These are phyloP conservation scores for Aphyosemion australe DNA, from an alignment of 2,113 vertebrate species.

Conservation along the genomic window DNA sequence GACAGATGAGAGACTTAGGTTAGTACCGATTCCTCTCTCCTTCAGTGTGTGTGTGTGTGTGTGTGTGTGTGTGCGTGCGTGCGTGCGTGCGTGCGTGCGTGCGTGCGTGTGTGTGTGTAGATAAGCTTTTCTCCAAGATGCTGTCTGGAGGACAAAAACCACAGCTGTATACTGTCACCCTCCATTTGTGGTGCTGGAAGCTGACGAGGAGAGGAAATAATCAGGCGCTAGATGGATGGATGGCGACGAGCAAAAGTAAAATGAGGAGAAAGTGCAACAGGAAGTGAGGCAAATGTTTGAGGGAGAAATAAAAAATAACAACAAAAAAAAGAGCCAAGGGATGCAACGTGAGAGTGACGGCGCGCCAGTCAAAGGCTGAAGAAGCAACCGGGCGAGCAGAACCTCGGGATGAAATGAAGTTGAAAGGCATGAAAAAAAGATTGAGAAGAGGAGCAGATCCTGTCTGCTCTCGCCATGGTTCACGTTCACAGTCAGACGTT, in stretches of 20 bases:
- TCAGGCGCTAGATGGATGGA: not conserved
- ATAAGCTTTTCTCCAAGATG: conserved; percentile 53
- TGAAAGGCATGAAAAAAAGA: conserved; percentile 21
- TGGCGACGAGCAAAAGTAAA: not conserved
- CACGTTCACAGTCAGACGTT: conserved; percentile 60
- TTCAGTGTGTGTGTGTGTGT: conserved; percentile 5
- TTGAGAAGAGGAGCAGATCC: conserved; percentile 35
- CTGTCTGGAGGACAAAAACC: conserved; percentile 60
- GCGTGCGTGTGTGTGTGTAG: conserved; percentile 16
- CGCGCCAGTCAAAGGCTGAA: conserved; percentile 9
- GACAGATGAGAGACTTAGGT: conserved; percentile 58
- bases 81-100: no score
- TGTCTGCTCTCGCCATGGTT: conserved; percentile 30
- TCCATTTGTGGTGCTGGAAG: conserved; percentile 54
- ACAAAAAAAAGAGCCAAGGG: conserved; percentile 7
- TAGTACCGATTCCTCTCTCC: conserved; percentile 25
- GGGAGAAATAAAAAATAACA: conserved; percentile 5
- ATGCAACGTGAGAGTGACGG: conserved; percentile 14
- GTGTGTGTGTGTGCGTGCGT: not conserved
- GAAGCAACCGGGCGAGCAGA: conserved; percentile 17
- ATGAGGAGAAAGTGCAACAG: conserved; percentile 2
- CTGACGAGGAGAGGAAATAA: conserved; percentile 3
- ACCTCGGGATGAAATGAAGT: conserved; percentile 36
- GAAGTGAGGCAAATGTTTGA: conserved; percentile 23
- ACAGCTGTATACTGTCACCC: conserved; percentile 67